Conservation (phyloP, 2,113 vertebrate species). For the Nesoenas mayeri region DNA sequence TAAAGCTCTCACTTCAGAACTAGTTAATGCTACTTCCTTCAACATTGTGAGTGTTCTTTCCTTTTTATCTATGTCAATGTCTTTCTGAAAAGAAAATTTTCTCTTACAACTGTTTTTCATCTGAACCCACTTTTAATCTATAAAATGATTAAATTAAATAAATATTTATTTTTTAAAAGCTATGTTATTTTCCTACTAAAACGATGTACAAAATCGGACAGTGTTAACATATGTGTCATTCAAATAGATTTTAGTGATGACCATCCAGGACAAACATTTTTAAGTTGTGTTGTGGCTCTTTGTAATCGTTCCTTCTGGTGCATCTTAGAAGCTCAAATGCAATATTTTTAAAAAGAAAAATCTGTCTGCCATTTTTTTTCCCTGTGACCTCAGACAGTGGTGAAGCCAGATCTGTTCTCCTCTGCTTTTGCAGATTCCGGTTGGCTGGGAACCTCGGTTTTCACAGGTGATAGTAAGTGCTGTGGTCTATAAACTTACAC, state of each 20-base stretch:
- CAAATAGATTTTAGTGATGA: not conserved
- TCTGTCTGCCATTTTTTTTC: not conserved
- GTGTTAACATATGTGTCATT: not conserved
- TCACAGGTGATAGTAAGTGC: not conserved
- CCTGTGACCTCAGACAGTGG: not conserved
- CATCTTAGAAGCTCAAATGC: not conserved
- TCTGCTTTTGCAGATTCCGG: not conserved
- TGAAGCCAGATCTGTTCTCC: not conserved
- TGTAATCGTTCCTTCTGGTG: not conserved
- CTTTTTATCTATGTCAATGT: not conserved
- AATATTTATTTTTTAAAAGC: not conserved
- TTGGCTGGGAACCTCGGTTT: not conserved
- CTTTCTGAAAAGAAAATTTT: not conserved
- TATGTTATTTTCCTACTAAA: not conserved
- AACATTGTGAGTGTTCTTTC: not conserved
- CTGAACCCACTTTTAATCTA: not conserved
- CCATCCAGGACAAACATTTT: not conserved
- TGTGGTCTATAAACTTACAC: not conserved
- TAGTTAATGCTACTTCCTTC: not conserved
- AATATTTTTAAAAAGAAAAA: not conserved
- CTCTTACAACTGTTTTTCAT: not conserved
- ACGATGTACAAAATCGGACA: not conserved
- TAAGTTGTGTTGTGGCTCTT: not conserved
- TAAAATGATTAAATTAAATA: not conserved
- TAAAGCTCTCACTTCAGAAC: not conserved